Conservation (phyloP, 2,797 vertebrate species). For the Dipus sagitta region DNA sequence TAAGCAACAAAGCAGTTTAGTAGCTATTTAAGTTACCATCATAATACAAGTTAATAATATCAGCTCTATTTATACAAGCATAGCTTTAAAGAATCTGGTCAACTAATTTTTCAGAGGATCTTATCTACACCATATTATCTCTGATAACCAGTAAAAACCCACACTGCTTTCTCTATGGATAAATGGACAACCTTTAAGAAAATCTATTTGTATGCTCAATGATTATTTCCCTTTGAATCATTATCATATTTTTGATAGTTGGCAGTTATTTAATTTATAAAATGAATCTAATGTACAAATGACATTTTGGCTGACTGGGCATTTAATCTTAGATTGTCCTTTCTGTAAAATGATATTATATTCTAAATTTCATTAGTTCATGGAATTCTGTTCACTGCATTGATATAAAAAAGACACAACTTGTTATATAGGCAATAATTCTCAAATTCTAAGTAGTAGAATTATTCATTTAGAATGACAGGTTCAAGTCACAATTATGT, state of each 20-base stretch:
- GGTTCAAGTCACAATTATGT: background rate
- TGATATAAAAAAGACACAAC: background rate
- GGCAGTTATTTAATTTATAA: conserved; percentile 61
- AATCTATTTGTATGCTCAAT: background rate
- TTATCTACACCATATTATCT: background rate
- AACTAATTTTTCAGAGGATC: background rate
- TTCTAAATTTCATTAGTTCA: conserved; percentile 57
- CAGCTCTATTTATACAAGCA: background rate
- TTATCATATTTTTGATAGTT: conserved; percentile 63
- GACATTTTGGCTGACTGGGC: conserved; percentile 57
- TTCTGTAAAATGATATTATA: conserved; percentile 47
- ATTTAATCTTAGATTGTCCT: conserved; percentile 56
- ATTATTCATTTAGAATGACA: conserved; percentile 78
- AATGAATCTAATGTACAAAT: conserved; percentile 61
- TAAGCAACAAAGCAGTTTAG: background rate
- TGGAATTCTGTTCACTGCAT: background rate
- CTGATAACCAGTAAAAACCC: background rate
- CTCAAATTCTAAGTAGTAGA: conserved; percentile 64
- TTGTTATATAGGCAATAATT: conserved; percentile 20
- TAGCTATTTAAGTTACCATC: background rate
- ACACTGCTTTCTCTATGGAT: background rate
- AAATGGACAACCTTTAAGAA: conserved; percentile 40
- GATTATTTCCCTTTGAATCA: conserved; percentile 59
- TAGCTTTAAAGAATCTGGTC: background rate
- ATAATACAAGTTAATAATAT: background rate